Conservation (phyloP, 2,113 vertebrate genomes). For the Tricholaema leucomelas region DNA sequence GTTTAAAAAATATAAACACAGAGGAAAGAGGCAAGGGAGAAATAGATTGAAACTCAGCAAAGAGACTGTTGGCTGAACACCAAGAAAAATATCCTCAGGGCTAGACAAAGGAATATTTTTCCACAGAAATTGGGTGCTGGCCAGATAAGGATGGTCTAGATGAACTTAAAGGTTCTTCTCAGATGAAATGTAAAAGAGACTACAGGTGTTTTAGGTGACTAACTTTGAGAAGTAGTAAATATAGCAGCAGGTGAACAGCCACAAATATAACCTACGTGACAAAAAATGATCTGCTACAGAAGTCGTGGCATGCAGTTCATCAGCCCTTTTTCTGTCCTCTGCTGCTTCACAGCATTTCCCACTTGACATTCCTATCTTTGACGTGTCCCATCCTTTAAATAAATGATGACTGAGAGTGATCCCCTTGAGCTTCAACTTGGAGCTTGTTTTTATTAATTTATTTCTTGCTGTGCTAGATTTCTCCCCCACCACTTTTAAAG, state of each 20-base stretch:
- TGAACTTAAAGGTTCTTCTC: not conserved
- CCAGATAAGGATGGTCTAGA: not conserved
- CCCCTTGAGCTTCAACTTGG: constrained; percentile 64
- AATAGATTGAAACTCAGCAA: not conserved
- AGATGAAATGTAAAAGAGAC: not conserved
- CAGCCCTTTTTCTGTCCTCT: constrained; percentile 34
- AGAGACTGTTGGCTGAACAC: not conserved
- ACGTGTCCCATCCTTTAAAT: constrained; percentile 66
- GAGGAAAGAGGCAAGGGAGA: not conserved
- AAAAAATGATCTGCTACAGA: constrained; percentile 23
- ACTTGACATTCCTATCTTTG: constrained; percentile 63
- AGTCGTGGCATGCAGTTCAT: constrained; percentile 4
- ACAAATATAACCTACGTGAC: constrained; percentile 21
- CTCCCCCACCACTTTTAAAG: constrained; percentile 58
- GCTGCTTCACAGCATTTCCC: constrained; percentile 59
- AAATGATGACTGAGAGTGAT: constrained; percentile 65
- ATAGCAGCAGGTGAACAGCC: constrained; percentile 46
- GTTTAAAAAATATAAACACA: not conserved
- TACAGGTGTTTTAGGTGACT: not conserved
- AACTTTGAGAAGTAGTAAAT: constrained; percentile 1
- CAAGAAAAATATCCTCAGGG: not conserved
- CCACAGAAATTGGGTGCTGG: not conserved
- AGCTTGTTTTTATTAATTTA: constrained; percentile 69
- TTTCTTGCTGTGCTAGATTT: constrained; percentile 63
- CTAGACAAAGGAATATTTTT: not conserved